Base-by-base conservation (phyloP, 2,888 invertebrate genomes). In the Epinotia ramella region DNA sequence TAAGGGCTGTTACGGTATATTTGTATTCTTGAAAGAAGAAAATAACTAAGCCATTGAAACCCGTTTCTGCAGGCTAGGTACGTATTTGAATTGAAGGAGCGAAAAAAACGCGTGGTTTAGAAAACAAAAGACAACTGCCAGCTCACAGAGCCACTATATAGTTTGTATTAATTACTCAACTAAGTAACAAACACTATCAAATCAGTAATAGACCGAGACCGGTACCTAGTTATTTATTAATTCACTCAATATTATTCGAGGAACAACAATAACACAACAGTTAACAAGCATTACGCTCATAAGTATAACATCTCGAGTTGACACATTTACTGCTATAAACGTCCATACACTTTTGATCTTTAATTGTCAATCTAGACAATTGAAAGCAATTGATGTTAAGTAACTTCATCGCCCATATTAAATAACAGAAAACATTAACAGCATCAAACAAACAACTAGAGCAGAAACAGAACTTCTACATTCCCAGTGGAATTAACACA, bases 401-500 rank as follows among this genome's bases (percentile, higher is more conserved):
- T 24, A 44, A 60, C 44, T 24, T n/a, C n/a, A 60, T 46, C 20
- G 44, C 57, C 59, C 24, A 60, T 60, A 59, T 44, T 59, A 53
- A 53, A 53, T 53, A 46, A 20, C 59, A 33, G 18, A 56, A 63
- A 70, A 67, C 67, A 66, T 66, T 57, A 24, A 62, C 44, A 66
- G 66, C 13, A 46, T 62, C 46, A 44, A 66, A 65, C 68, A 46
- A 68, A 69, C 40, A 70, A 64, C 18, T 33, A 65, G 13, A 71
- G 44, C 71, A 62, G 67, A 63, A 72, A 46, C 66, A 71, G 40
- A 71, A 67, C 62, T 67, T 67, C n/a, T 33, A 57, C 60, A 24
- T 60, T 63, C 71, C 71, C 67, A 33, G 75, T 79, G 69, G 70
- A 80, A 78, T 71, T 78, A 72, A 72, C 62, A 72, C 71, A 66